These are phyloP conservation scores for Phortica magna DNA, from an alignment of 2,888 invertebrate species.

Conservation along the genomic window DNA sequence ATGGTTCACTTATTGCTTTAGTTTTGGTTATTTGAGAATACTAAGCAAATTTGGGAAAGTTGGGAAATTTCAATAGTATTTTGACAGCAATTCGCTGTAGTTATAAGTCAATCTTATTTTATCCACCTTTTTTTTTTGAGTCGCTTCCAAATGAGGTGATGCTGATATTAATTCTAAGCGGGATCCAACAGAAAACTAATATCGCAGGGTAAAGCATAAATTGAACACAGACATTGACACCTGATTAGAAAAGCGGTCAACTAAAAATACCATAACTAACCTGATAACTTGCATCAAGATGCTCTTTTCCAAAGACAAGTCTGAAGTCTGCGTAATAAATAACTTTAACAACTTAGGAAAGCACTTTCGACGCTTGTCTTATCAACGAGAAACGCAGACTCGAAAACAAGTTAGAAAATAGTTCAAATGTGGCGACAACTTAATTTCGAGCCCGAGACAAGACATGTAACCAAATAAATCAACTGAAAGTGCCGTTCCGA, in stretches of 20 bases:
- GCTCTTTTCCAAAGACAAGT: neutral
- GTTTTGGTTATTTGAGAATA: no score
- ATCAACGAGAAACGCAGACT: conserved; percentile 9
- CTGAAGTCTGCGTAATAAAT: conserved; percentile 7
- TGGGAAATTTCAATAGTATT: no score
- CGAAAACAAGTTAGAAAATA: neutral
- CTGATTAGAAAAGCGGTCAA: neutral
- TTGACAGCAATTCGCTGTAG: no score
- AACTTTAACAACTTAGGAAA: conserved; percentile 25
- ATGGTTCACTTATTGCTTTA: no score
- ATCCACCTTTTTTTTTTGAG: no score
- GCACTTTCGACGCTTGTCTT: conserved; percentile 13
- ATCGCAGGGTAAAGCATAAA: neutral
- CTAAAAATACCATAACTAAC: neutral
- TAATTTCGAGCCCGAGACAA: conserved; percentile 7
- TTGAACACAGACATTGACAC: neutral
- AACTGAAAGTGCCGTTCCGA: conserved; percentile 2
- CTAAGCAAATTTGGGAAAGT: no score
- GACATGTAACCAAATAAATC: conserved; percentile 24
- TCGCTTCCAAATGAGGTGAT: no score
- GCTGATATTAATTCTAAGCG: no score
- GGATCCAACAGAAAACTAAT: no score
- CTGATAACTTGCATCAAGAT: neutral
- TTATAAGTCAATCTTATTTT: no score
- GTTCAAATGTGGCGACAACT: conserved; percentile 34